Base-by-base conservation (phyloP, 2,888 invertebrate genomes). In the Cheiracanthium punctorium region DNA sequence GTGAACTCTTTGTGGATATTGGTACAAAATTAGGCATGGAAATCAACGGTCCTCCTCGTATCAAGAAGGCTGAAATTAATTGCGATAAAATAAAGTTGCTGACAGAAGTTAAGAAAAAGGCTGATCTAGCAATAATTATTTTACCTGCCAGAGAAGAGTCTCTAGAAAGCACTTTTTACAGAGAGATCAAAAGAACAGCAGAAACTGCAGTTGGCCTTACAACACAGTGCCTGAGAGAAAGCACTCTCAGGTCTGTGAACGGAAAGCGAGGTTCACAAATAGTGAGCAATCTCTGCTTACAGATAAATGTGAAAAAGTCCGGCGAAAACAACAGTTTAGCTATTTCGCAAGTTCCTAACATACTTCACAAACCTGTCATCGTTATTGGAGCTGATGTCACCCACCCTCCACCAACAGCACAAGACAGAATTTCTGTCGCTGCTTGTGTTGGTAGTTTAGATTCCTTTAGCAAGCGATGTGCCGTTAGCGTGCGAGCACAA, bases 311-410 rank as follows among this genome's bases (percentile, higher is more conserved):
- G 32, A 92, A 91, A 89, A 89, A 91, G 82, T 91, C 91, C 12
- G 91, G 91, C 17, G 90, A 91, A 71, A 92, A 92, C 89, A 89
- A 70, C 29, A 48, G 71, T 12, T 48, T 89, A 20, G 74, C 70
- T 0, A 48, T 65, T 5, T 65, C 64, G 10, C 77, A 81, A 20
- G 87, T 52, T 73, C 87, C 84, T 0, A 24, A 29, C 29, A 72
- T 90, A n/a, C 91, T 95, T 48, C 89, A 77, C 0, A 90, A 89
- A 0, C 94, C 95, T 0, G 93, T 93, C n/a, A 94, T 95, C 94
- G 93, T 95, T 20, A 93, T 97, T 48, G 98, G 98, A 0, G 97
- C 97, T 8, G 98, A 98, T 92, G 97, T 98, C 7, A 97, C 97
- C 0, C 98, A 98, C 93, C 97, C 98, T 0, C 94, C 96, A 0